phyloP scores from a whole-genome alignment of 1,140 invertebrate species.

The Heterodera schachtii region DNA sequence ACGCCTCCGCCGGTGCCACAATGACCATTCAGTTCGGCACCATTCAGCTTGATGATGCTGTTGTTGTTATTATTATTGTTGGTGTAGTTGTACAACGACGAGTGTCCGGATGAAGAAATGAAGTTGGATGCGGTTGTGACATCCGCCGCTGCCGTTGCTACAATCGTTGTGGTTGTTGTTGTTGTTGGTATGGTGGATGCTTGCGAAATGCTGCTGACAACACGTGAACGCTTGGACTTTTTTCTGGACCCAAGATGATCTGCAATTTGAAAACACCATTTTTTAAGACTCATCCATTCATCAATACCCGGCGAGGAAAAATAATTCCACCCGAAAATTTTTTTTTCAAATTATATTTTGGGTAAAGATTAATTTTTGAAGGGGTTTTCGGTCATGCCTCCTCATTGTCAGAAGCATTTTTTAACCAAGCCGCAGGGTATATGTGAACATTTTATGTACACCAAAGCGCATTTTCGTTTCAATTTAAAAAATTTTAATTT shows the following conservation, averaged over 20 bases:
- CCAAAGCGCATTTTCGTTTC: no score
- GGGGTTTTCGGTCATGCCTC: no score
- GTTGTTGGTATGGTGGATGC: constrained; percentile 2
- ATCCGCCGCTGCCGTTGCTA: not conserved
- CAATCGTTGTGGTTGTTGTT: not conserved
- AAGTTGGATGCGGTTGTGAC: not conserved
- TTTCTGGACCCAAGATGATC: constrained; percentile 9
- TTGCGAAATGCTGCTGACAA: constrained; percentile 13
- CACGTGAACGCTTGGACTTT: constrained; percentile 11
- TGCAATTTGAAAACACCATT: not conserved
- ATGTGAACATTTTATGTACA: no score
- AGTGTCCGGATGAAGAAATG: not conserved
- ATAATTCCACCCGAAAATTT: no score
- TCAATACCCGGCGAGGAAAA: no score
- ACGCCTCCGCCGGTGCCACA: not conserved
- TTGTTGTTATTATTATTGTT: not conserved
- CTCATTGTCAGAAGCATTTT: no score
- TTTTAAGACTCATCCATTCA: no score
- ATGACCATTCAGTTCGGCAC: not conserved
- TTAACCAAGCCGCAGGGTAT: no score
- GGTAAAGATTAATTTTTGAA: no score
- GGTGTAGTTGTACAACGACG: not conserved
- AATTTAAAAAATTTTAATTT: no score
- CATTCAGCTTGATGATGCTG: not conserved
- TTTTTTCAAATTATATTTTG: no score